These are phyloP conservation scores for Percopsis omiscomaycus DNA, from an alignment of 2,797 vertebrate genomes.

Conservation along the genomic window DNA sequence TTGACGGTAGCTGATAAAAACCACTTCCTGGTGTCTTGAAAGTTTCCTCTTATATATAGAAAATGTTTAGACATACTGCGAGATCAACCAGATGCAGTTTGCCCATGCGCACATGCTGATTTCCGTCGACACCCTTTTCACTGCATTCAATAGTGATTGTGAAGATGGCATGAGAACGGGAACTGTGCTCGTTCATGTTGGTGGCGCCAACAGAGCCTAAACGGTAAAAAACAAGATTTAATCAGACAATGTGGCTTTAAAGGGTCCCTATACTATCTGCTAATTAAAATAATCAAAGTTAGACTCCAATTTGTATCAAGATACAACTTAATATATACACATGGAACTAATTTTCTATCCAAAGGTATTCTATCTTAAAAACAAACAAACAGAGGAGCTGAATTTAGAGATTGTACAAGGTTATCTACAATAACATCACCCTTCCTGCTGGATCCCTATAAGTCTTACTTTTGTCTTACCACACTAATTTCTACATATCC, in stretches of 20 bases:
- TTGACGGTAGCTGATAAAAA: background rate
- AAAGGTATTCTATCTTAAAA: too few species aligned
- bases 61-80: slow-evolving; percentile 79
- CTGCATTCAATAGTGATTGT: slow-evolving; percentile 99
- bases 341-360: too few species aligned
- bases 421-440: too few species aligned
- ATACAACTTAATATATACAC: too few species aligned
- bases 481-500: too few species aligned
- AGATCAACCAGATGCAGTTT: slow-evolving; percentile 97
- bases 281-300: background rate
- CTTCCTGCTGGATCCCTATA: too few species aligned
- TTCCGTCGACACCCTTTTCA: slow-evolving; percentile 93
- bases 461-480: too few species aligned
- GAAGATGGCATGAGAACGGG: slow-evolving; percentile 97
- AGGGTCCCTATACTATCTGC: background rate
- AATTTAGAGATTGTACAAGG: too few species aligned
- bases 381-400: too few species aligned
- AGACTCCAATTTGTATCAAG: background rate
- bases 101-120: slow-evolving; percentile 97
- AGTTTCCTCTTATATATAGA: background rate
- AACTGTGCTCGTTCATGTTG: slow-evolving; percentile 99
- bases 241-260: background rate
- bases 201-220: slow-evolving; percentile 95
- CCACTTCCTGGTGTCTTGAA: background rate
- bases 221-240: slow-evolving; percentile 9